Evolutionary conservation across 2,113 vertebrate genomes (phyloP), one percentile per base, ranked within the genome.

Genomic region (Oryzias melastigma): DNA sequence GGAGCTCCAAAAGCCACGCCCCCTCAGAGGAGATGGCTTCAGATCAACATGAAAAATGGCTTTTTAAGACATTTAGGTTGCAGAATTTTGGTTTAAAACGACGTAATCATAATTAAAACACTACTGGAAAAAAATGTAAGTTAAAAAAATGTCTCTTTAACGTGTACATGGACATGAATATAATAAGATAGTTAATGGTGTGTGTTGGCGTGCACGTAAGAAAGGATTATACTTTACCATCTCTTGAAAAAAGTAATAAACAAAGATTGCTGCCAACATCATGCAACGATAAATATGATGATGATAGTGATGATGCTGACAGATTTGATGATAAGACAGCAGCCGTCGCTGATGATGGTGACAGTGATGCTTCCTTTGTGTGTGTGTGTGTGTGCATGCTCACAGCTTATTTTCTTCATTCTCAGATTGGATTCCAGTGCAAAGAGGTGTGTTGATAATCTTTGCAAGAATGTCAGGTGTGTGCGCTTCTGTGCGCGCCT

Each of bases 391-490:
- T 67, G 54, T 54, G 54, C 18, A 55, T 62, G 55, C 71, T 62
- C 46, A 51, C 83, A 70, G 81, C 78, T 86, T 67, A 58, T 83
- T 77, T 74, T 81, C 67, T 75, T 83, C 61, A 64, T 68, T 63
- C 77, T 56, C 78, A 73, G 73, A 90, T 86, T 87, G 85, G 73
- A 87, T 86, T 86, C 81, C 78, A 84, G 57, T 78, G 81, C 51
- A 77, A 75, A 85, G 79, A 81, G 81, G 81, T 82, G 87, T 89
- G 83, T 85, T 80, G 82, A 80, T 92, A 92, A 92, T 92, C 90
- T 89, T 81, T 84, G 61, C 62, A 85, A 90, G 90, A 92, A 92
- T 92, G 90, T 82, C 82, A 89, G 85, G 85, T 88, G 85, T 87
- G 78, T 79, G 84, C 14, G 44, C 57, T 18, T 62, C 52, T 47